A percentile compares a stretch with the other conserved stretches of the same genome.
Conservation (phyloP, 2,797 vertebrate species). For the Craterocephalus amniculus region DNA sequence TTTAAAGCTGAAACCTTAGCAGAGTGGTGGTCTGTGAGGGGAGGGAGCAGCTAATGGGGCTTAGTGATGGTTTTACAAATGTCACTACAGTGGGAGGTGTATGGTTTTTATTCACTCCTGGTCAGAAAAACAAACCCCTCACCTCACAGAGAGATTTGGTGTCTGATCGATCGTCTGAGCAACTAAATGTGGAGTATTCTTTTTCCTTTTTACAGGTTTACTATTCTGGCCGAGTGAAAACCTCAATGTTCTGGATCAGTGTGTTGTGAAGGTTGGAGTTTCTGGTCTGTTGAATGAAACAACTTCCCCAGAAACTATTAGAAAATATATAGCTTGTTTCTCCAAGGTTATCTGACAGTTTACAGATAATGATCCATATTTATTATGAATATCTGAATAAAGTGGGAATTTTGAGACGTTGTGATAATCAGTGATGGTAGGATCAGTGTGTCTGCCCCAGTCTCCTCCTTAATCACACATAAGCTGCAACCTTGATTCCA, state of each 20-base stretch:
- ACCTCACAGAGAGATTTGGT: slow-evolving; percentile 3
- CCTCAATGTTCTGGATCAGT: background rate
- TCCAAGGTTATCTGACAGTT: background rate
- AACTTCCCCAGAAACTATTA: background rate
- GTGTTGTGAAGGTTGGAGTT: background rate
- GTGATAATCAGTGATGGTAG: too few species aligned
- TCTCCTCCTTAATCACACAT: too few species aligned
- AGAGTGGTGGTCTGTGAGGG: background rate
- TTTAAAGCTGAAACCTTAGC: background rate
- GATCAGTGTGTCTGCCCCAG: too few species aligned
- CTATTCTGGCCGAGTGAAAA: too few species aligned
- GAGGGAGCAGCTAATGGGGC: slow-evolving; percentile 8
- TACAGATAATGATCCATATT: background rate
- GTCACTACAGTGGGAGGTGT: slow-evolving; percentile 36
- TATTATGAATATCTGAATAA: background rate
- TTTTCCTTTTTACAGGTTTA: too few species aligned
- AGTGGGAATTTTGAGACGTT: too few species aligned
- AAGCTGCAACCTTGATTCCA: too few species aligned
- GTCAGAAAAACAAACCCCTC: background rate
- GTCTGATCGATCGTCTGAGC: slow-evolving; percentile 7
- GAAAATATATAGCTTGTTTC: background rate
- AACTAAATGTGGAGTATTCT: background rate
- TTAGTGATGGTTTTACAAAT: slow-evolving; percentile 35
- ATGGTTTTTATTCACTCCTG: slow-evolving; percentile 19
- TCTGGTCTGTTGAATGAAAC: background rate